phyloP scores from a whole-genome alignment of 2,888 invertebrate genomes.

The Cataglyphis albicans region DNA sequence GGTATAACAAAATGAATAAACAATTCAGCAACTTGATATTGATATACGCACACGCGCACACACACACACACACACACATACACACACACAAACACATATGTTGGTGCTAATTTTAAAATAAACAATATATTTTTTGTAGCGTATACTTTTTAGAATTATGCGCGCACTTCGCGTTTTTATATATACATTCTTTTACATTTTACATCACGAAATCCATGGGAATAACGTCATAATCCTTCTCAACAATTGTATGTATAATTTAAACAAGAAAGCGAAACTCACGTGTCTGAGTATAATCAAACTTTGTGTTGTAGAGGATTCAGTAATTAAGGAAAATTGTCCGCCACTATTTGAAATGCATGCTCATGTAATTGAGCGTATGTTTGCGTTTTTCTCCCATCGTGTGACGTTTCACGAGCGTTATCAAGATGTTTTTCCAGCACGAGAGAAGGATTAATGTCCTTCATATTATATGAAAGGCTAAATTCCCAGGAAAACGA shows the following conservation, averaged over 20 bases:
- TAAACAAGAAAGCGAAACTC: slow-evolving; percentile 46
- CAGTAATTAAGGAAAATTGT: slow-evolving; percentile 50
- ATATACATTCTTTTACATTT: not conserved
- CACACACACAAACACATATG: no score
- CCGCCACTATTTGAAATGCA: slow-evolving; percentile 41
- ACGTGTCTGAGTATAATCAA: slow-evolving; percentile 42
- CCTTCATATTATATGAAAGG: slow-evolving; percentile 29
- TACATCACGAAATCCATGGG: slow-evolving; percentile 20
- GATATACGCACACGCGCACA: not conserved
- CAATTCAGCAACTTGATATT: slow-evolving; percentile 15
- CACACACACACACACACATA: no score
- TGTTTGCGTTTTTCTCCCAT: slow-evolving; percentile 35
- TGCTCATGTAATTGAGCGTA: slow-evolving; percentile 47
- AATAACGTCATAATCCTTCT: slow-evolving; percentile 40
- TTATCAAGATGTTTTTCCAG: slow-evolving; percentile 53
- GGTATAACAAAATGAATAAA: slow-evolving; percentile 38
- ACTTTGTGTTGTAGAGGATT: slow-evolving; percentile 39
- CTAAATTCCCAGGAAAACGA: slow-evolving; percentile 15
- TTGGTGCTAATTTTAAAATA: not conserved
- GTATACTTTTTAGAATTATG: slow-evolving; percentile 19
- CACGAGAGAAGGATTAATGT: slow-evolving; percentile 50
- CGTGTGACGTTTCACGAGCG: slow-evolving; percentile 34
- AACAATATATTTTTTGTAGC: slow-evolving; percentile 11
- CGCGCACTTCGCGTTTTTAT: not conserved
- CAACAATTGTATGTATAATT: slow-evolving; percentile 23